Base-by-base conservation (phyloP, 2,888 invertebrate species). In the Coleophora deauratella region DNA sequence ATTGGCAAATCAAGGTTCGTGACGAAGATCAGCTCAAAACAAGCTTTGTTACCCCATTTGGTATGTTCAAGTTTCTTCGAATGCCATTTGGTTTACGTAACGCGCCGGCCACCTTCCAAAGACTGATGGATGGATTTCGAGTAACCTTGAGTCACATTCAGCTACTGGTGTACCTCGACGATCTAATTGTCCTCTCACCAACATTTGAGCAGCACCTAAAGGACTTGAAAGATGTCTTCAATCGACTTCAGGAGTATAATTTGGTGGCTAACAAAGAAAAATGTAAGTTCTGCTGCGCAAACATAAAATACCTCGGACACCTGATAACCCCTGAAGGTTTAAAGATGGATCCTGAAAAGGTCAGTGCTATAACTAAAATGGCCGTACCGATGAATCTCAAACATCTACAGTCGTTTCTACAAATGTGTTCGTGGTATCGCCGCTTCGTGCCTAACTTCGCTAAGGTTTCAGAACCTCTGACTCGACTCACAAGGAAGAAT, bases 41-140 rank as follows among this genome's bases (percentile, higher is more conserved):
- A 0, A 55, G 55, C 0, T 67, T 66, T 33, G 52, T 62, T 4
- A 57, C 62, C 0, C 62, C 62, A 1, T 63, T 65, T 38, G 66
- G 66, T 1, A 52, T 57, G 1, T 70, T 50, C 1, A 3, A 34
- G 6, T 34, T 34, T 8, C 2, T 15, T 1, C 31, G 31, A 2
- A 31, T 31, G 31, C 31, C 31, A 4, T 31, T 31, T 31, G 64
- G 64, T 0, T 35, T 57, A 1, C 43, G 53, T 7, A 56, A 54
- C 28, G 53, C 55, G 0, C 52, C 55, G 2, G 48, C 50, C 1
- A 55, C 55, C 0, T 55, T 59, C 37, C 57, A 57, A 33, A 31
- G 54, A 12, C 13, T 50, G 21, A 52, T 55, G 35, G 50, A 54
- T 41, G n/a, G 45, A 14, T 42, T 54, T 7, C 35, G 41, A 8